These are phyloP conservation scores for Galemys pyrenaicus DNA, from an alignment of 2,113 vertebrate genomes.

Conservation along the genomic window DNA sequence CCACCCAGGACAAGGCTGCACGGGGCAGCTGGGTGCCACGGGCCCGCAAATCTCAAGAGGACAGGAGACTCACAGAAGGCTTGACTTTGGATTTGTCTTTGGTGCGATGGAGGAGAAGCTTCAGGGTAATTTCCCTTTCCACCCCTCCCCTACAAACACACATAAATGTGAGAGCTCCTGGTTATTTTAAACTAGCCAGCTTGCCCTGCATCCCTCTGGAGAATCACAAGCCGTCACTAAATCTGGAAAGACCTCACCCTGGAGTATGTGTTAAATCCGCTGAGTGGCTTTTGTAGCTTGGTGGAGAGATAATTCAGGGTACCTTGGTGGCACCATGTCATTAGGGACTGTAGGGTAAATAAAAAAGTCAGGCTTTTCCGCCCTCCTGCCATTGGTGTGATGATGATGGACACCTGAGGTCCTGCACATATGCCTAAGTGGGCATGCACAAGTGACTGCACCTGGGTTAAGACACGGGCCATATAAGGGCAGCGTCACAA, in stretches of 20 bases:
- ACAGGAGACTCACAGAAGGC: not conserved
- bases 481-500: no score
- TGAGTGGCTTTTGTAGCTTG: not conserved
- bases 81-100: not conserved
- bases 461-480: no score
- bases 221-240: not conserved
- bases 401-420: no score
- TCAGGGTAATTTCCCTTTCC: not conserved
- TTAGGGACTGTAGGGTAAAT: no score
- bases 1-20: not conserved
- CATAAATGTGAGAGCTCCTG: not conserved
- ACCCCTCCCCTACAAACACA: not conserved
- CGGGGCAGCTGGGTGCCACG: rapidly evolving
- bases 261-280: not conserved
- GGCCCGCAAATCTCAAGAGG: rapidly evolving
- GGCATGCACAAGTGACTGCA: no score
- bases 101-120: not conserved
- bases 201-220: not conserved
- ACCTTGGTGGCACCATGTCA: not conserved
- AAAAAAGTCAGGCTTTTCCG: no score
- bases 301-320: not conserved
- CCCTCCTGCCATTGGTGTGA: no score
- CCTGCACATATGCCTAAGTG: no score
- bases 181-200: not conserved
- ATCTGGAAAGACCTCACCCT: not conserved